phyloP scores from a whole-genome alignment of 2,113 vertebrate genomes.

The Elaphurus davidianus region DNA sequence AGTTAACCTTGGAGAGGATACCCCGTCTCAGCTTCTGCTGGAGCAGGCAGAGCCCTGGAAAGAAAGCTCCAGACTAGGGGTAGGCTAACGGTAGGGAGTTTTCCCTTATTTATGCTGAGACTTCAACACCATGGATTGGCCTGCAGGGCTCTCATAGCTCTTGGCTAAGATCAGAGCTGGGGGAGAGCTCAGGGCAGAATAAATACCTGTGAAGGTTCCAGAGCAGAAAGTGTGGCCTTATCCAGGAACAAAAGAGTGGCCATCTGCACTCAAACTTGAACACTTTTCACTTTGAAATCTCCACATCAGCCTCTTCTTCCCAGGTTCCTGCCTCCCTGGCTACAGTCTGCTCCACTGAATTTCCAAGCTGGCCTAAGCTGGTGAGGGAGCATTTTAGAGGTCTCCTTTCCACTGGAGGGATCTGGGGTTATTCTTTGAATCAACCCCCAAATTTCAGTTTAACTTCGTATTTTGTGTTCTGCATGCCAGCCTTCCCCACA shows the following conservation, averaged over 20 bases:
- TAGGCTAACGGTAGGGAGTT: neutral
- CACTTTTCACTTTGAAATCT: neutral
- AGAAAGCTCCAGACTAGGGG: neutral
- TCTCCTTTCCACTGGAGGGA: neutral
- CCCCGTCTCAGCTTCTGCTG: neutral
- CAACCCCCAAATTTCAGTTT: slow-evolving; percentile 24
- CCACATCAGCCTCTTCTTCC: neutral
- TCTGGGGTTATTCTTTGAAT: slow-evolving; percentile 54
- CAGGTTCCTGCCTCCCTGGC: accelerated
- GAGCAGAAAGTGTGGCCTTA: neutral
- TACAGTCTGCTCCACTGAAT: neutral
- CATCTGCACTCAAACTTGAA: neutral
- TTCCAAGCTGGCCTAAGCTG: neutral
- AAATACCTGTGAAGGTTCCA: neutral
- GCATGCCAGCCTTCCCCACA: neutral
- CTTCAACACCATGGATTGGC: neutral
- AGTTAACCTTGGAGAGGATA: neutral
- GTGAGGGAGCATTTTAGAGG: neutral
- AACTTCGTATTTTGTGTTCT: neutral
- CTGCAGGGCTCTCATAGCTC: neutral
- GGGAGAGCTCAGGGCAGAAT: neutral
- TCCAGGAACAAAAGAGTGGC: neutral
- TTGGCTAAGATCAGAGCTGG: neutral
- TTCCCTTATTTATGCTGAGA: neutral
- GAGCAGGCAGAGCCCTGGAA: neutral